These are phyloP conservation scores for Hippocampus zosterae DNA, from an alignment of 2,113 vertebrate species.

Conservation along the genomic window DNA sequence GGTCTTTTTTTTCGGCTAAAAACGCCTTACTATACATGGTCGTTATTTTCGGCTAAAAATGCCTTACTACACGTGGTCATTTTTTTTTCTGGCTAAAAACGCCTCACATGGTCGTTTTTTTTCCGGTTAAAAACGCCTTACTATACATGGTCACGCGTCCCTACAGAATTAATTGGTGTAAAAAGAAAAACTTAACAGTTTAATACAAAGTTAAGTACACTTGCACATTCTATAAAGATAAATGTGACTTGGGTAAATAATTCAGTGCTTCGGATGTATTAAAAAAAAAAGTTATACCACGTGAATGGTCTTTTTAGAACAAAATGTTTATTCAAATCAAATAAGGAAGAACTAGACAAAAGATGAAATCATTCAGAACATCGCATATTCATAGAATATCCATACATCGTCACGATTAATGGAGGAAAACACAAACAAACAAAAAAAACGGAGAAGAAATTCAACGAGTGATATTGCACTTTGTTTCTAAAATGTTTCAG, in stretches of 20 bases:
- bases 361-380: constrained; percentile 88
- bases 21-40: no score
- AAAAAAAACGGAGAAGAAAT: constrained; percentile 87
- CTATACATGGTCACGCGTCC: background rate
- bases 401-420: constrained; percentile 87
- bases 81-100: no score
- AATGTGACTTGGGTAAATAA: background rate
- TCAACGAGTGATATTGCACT: constrained; percentile 98
- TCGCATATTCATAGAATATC: constrained; percentile 85
- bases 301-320: constrained; percentile 44
- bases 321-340: constrained; percentile 77
- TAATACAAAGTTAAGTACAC: no score
- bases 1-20: no score
- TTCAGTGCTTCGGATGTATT: background rate
- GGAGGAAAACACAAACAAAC: constrained; percentile 59
- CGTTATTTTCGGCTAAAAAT: no score
- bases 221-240: background rate
- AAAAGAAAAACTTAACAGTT: constrained; percentile 16
- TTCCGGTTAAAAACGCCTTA: no score
- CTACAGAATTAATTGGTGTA: constrained; percentile 31
- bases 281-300: background rate
- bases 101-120: no score
- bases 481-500: constrained; percentile 89
- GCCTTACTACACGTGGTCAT: no score
- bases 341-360: constrained; percentile 94